These are phyloP conservation scores for Lordiphosa stackelbergi DNA, from an alignment of 1,140 invertebrate species.

Conservation along the genomic window DNA sequence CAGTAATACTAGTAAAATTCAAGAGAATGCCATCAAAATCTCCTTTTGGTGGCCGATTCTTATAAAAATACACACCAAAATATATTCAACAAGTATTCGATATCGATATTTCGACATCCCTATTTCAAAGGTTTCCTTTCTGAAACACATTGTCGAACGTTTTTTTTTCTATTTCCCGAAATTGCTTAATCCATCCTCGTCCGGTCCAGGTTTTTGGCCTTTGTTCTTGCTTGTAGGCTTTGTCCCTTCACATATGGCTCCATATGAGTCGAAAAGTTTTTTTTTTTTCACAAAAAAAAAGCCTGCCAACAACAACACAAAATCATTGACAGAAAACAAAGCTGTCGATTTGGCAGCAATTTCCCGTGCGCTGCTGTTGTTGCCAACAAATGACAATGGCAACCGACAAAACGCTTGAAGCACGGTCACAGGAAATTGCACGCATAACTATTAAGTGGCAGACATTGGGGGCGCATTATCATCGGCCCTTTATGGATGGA, in stretches of 20 bases:
- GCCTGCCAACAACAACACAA: constrained; percentile 30
- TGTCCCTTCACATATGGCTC: constrained; percentile 17
- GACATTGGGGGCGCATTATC: constrained; percentile 41
- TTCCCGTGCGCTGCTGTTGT: constrained; percentile 30
- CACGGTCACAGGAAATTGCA: constrained; percentile 66
- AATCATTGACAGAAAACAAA: constrained; percentile 66
- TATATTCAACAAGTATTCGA: too few species aligned
- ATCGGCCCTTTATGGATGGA: constrained; percentile 35
- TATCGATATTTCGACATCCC: too few species aligned
- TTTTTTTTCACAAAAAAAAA: constrained; percentile 20
- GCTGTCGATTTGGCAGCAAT: constrained; percentile 70
- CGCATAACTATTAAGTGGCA: constrained; percentile 72
- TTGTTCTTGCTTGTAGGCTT: constrained; percentile 8
- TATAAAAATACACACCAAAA: too few species aligned
- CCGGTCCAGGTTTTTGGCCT: not conserved
- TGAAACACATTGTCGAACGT: too few species aligned
- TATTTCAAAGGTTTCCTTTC: too few species aligned
- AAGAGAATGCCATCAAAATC: too few species aligned
- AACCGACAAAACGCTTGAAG: constrained; percentile 53
- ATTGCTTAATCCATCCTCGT: not conserved
- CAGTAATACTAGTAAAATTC: too few species aligned
- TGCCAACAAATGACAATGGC: constrained; percentile 24
- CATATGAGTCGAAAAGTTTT: constrained; percentile 39
- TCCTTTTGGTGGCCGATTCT: too few species aligned
- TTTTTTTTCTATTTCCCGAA: too few species aligned